These are phyloP conservation scores for Grammomys surdaster DNA, from an alignment of 2,113 vertebrate genomes.

Conservation along the genomic window DNA sequence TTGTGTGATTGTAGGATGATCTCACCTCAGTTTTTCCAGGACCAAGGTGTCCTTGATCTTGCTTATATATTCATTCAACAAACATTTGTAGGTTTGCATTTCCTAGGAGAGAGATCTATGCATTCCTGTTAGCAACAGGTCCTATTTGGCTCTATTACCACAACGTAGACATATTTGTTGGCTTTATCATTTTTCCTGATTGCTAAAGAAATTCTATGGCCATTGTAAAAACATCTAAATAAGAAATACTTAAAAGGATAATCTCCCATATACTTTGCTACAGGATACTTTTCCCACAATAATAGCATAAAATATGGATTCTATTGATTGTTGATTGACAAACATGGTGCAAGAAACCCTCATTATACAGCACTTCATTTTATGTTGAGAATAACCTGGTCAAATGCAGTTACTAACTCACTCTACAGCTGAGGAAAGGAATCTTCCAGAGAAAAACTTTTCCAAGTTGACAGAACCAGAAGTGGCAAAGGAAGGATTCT, in stretches of 20 bases:
- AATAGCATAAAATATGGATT: not conserved
- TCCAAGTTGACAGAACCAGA: not conserved
- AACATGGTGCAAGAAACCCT: not conserved
- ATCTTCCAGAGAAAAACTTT: not conserved
- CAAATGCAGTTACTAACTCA: not conserved
- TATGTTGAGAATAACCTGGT: not conserved
- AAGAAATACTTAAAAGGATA: not conserved
- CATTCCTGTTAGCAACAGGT: not conserved
- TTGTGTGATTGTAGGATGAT: not conserved
- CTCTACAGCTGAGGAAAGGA: not conserved
- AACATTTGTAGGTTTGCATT: slow-evolving; percentile 1
- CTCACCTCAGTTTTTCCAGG: not conserved
- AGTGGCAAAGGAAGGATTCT: not conserved
- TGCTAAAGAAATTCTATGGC: slow-evolving; percentile 35
- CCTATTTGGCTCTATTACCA: accelerated
- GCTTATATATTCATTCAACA: slow-evolving; percentile 31
- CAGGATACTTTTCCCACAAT: not conserved
- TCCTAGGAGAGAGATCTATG: slow-evolving; percentile 39
- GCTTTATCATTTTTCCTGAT: slow-evolving; percentile 52
- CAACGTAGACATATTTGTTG: slow-evolving; percentile 40
- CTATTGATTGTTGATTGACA: not conserved
- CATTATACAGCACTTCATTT: not conserved
- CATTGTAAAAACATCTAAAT: slow-evolving; percentile 47
- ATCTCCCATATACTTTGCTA: not conserved
- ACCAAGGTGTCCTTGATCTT: slow-evolving; percentile 33